Base-by-base conservation (phyloP, 2,888 invertebrate genomes). In the Drosophila melanosoma region DNA sequence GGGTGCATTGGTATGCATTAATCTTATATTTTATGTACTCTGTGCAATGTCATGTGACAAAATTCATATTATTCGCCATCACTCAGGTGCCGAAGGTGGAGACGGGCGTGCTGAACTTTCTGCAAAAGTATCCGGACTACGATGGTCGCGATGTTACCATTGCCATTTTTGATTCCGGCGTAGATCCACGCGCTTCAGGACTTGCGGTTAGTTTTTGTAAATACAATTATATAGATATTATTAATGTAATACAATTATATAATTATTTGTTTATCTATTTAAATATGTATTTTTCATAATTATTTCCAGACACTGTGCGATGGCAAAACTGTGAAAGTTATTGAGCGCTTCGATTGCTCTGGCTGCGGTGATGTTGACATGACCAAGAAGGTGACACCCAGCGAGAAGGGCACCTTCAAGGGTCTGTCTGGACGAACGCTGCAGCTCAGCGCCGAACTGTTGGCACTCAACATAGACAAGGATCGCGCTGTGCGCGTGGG, bases 351-450 rank as follows among this genome's bases (percentile, higher is more conserved):
- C 91, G 99, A 99, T 94, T 98, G 98, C 91, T 97, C 97, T 85
- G 99, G 99, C 26, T 97, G 98, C 91, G 99, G 99, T 6, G 99
- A 99, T 95, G 98, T 99, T 65, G 97, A 97, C 93, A 98, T 98
- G 10, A 96, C 96, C 60, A 96, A 95, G 70, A 94, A 96, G 76
- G 96, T 96, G 10, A 95, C 95, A 70, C 94, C 94, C 1, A 93
- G 93, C 40, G 94, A 94, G n/a, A 96, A 97, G 91, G 97, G 97
- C 40, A 94, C 93, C 83, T 95, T 98, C 79, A 96, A 96, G 89
- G 98, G 99, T 61, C 92, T 98, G 23, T 97, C 97, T 69, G 99
- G 99, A 32, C 95, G 98, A 74, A 96, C 96, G 91, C 94, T 99
- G 52, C 97, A 97, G 87, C 66, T 93, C n/a, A 92, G 92, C 5